A percentile compares a stretch with the other conserved stretches of the same genome.
Evolutionary conservation across 2,113 vertebrate genomes (phyloP).

Genomic region (Brachyhypopomus occidentalis): DNA sequence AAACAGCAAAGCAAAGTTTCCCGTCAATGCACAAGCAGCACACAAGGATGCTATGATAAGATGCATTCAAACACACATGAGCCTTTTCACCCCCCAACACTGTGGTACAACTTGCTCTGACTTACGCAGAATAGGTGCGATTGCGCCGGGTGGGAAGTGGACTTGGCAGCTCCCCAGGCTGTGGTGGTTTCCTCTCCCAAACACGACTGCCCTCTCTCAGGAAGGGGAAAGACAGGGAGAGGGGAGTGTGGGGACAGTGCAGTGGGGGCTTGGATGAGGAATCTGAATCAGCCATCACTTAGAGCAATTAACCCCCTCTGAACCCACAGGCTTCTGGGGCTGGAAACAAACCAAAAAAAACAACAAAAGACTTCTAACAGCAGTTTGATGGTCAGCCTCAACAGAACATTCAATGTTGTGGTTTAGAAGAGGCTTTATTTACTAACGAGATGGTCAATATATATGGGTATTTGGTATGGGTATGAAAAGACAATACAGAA

Average conservation of each 20-base stretch:
- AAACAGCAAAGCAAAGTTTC: neutral
- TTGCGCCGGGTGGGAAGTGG: slow-evolving; percentile 96
- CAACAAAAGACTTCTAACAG: neutral
- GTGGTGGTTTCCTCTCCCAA: slow-evolving; percentile 86
- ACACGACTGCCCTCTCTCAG: slow-evolving; percentile 88
- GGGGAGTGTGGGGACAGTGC: slow-evolving; percentile 81
- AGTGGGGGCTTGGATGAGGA: slow-evolving; percentile 73
- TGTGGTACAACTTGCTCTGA: slow-evolving; percentile 42
- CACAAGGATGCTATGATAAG: neutral
- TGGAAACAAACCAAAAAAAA: neutral
- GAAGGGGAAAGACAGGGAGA: slow-evolving; percentile 89
- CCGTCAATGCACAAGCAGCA: neutral
- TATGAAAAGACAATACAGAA: neutral
- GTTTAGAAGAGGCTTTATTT: neutral
- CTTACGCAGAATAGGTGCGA: slow-evolving; percentile 97
- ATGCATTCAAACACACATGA: neutral
- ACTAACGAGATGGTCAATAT: neutral
- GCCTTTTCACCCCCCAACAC: neutral
- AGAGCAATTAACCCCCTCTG: slow-evolving; percentile 14
- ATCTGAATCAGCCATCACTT: slow-evolving; percentile 83
- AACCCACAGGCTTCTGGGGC: neutral
- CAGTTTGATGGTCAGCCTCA: neutral
- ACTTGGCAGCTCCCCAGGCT: slow-evolving; percentile 85
- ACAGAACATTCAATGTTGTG: neutral
- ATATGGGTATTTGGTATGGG: too few relatives aligned